Evolutionary conservation across 1,140 invertebrate genomes (phyloP).

Genomic region (Eriocheir sinensis): DNA sequence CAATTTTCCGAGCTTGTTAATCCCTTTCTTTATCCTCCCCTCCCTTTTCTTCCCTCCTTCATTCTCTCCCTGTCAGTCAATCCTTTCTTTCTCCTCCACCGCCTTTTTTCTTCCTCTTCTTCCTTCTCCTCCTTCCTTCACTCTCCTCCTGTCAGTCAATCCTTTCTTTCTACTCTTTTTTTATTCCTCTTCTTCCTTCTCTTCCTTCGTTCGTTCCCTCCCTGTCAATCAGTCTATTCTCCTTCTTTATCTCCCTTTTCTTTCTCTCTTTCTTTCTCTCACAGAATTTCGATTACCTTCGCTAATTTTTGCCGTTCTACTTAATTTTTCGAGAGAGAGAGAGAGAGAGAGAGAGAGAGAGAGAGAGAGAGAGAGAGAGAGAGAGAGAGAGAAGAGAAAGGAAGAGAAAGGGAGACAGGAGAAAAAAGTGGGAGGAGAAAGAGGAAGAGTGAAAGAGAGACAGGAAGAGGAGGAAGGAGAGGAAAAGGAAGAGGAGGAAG

Average conservation of each 20-base stretch:
- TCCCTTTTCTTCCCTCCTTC: too few relatives aligned
- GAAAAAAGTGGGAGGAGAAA: not conserved
- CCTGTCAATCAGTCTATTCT: too few relatives aligned
- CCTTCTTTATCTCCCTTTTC: too few relatives aligned
- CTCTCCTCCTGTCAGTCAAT: not conserved
- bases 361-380: slow-evolving; percentile 46
- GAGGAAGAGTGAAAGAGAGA: not conserved
- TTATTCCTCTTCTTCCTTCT: not conserved
- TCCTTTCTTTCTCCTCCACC: too few relatives aligned
- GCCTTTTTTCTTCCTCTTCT: too few relatives aligned
- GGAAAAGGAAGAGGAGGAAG: not conserved
- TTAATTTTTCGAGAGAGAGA: slow-evolving; percentile 12
- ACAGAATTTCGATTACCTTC: too few relatives aligned
- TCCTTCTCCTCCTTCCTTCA: not conserved
- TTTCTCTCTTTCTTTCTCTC: not conserved
- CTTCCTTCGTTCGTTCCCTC: too few relatives aligned
- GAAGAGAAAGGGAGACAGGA: not conserved
- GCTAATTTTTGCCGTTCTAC: too few relatives aligned
- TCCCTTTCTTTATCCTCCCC: not conserved
- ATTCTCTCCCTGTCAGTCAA: not conserved
- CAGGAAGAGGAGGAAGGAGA: not conserved
- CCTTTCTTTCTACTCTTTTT: too few relatives aligned
- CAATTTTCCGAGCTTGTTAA: not conserved
- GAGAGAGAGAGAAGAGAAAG: slow-evolving; percentile 37
- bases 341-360: slow-evolving; percentile 50